A percentile compares a stretch with the other conserved stretches of the same genome.
Conservation (phyloP, 2,888 invertebrate species). For the Ichneumon xanthorius region DNA sequence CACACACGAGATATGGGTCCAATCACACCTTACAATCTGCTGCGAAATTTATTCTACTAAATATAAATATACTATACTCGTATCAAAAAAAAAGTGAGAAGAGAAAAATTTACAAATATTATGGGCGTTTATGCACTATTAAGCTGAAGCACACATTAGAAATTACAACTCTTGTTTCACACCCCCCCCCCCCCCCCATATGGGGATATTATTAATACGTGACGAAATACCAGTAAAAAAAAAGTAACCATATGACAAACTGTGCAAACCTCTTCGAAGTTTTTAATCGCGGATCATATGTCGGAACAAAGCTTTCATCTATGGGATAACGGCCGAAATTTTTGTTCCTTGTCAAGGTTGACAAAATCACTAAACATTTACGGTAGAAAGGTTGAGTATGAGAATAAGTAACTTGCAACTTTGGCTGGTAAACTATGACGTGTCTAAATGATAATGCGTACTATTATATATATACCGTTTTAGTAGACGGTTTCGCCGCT, state of each 20-base stretch:
- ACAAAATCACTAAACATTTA: background rate
- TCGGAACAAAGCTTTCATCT: conserved; percentile 39
- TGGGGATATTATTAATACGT: background rate
- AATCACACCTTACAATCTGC: conserved; percentile 64
- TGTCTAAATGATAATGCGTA: conserved; percentile 28
- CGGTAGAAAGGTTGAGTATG: background rate
- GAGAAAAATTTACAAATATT: conserved; percentile 4
- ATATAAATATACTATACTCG: conserved; percentile 30
- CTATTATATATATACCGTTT: conserved; percentile 22
- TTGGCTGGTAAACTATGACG: conserved; percentile 29
- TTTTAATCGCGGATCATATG: conserved; percentile 56
- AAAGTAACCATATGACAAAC: conserved; percentile 26
- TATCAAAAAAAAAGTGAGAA: background rate
- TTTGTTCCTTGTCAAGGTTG: conserved; percentile 32
- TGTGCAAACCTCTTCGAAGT: conserved; percentile 43
- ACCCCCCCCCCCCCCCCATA: background rate
- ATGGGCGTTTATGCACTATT: conserved; percentile 16
- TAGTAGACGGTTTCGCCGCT: conserved; percentile 32
- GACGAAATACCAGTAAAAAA: conserved; percentile 9
- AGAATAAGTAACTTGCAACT: conserved; percentile 7
- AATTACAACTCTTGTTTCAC: background rate
- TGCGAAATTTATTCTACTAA: conserved; percentile 47
- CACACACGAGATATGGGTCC: conserved; percentile 65
- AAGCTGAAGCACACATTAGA: conserved; percentile 15
- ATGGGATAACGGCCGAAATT: conserved; percentile 28